Evolutionary conservation across 2,113 vertebrate genomes (phyloP), one percentile per base, ranked within the genome.

Genomic region (Colossoma macropomum): DNA sequence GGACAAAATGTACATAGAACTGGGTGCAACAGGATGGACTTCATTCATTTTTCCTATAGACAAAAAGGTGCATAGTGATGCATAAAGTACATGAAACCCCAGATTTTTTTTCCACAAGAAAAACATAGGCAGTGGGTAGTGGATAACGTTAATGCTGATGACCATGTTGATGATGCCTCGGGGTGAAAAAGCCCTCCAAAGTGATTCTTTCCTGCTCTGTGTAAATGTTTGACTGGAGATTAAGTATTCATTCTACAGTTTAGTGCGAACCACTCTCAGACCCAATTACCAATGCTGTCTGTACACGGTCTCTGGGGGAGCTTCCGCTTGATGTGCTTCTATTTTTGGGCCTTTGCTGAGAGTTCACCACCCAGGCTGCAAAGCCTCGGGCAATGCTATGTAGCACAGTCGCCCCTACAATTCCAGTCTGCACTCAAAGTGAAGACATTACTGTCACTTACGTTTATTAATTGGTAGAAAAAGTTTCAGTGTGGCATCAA

Each of bases 221-320:
- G 25, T 71, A 85, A 85, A 89, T 88, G 85, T 90, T 90, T 91
- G 86, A 86, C 69, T 88, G 56, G 81, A 89, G 89, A 91, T 91
- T 84, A 90, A 87, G 87, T 86, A 91, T 89, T 87, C 41, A 89
- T 90, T 89, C 85, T 84, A 89, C 89, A 88, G 77, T 81, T 85
- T 80, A 78, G 69, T 74, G 73, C 83, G 87, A 90, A 88, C 75
- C 72, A 75, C 85, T 68, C 52, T 86, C 85, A 72, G 75, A 91
- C 78, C 85, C 88, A 90, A 91, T 91, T 89, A 91, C 84, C 76
- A 65, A 63, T 83, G 81, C 86, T 85, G 86, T 89, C 88, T 87
- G 63, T 86, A 88, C 77, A 52, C 23, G 30, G 78, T 84, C 85
- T 90, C 87, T 15, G 34, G 76, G 84, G 68, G 69, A 50, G 4